Base-by-base conservation (phyloP, 2,113 vertebrate genomes). In the Oceanodroma tethys region DNA sequence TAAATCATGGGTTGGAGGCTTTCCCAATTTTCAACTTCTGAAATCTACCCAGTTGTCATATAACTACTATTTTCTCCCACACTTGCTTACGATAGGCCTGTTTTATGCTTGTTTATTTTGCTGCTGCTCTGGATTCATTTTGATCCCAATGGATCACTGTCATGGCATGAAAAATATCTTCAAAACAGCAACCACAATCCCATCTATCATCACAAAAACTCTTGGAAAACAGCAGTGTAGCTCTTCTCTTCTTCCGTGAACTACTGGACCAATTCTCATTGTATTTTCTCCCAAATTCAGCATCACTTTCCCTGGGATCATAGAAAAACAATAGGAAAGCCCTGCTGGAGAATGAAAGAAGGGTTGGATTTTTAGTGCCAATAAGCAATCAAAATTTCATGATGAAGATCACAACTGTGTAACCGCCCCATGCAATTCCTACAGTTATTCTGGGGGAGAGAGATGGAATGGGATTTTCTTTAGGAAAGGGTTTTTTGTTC, bases 101-200 rank as follows among this genome's bases (percentile, higher is more conserved):
- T 34, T 95, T 95, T 88, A 81, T 88, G 76, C 84, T 94, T 96
- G 63, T 75, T 96, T 97, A 88, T 92, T 85, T 95, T 95, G 75
- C 80, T 86, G 93, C 81, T 93, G 65, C n/a, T n/a, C n/a, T 52
- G 83, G 80, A 93, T 97, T 95, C 96, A 92, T 96, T 96, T 96
- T 94, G 88, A 88, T 98, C 93, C 94, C 84, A 97, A 88, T 22
- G 55, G 96, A 93, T 96, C 90, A 81, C 72, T 97, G 96, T 96
- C 76, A 70, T 6, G 9, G 19, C 47, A 95, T 93, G 93, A 98
- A 87, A 96, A 97, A 95, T 96, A 91, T 74, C 78, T 96, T 93
- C 47, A 38, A 85, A 96, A 94, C 22, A 34, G 79, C 60, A 97
- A 96, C 93, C 67, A 81, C 50, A 90, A 85, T 56, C 71, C 48